Evolutionary conservation across 2,113 vertebrate species (phyloP), one percentile per base, ranked within the genome.

Genomic region (Zootoca vivipara): DNA sequence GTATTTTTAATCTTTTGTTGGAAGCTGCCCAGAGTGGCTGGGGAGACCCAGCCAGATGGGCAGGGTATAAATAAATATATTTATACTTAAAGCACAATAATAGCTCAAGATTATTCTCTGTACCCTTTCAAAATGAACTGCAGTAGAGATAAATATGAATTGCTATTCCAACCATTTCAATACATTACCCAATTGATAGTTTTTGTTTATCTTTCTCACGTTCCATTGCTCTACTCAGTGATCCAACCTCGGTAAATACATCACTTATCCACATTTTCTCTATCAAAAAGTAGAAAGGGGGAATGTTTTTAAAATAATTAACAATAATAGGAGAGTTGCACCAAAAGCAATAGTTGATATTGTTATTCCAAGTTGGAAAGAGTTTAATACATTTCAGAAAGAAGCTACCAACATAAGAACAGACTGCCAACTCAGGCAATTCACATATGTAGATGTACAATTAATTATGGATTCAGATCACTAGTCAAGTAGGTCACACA

Each of bases 391-490:
- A 89, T 70, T 93, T 91, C 90, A 94, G 46, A 83, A 85, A 87
- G 89, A 94, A 93, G 89, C 65, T 92, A 90, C 70, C 87, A 94
- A 87, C 79, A 91, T 35, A 81, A 81, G 92, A 81, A 89, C 85
- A 86, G 67, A 87, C 58, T 92, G 88, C 85, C 94, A 94, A 86
- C 80, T 93, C 52, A 87, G 33, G 33, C 56, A 90, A 92, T 86
- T 89, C 89, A 93, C 67, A 89, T 77, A 38, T 75, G 62, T 28
- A 77, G 67, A 33, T 94, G 89, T 95, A 89, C 56, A 85, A 90
- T 93, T 94, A 92, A 92, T 94, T 96, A 92, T 92, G 92, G 35
- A 78, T 56, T 89, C 72, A 92, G 93, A 89, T 20, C 78, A 83
- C 20, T 84, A 65, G 85, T 56, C 38, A 94, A 95, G 93, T 94